Percentiles rank a stretch among this genome's conserved stretches.
Conservation (phyloP, 1,140 invertebrate species). For the Drosophila virilis region DNA sequence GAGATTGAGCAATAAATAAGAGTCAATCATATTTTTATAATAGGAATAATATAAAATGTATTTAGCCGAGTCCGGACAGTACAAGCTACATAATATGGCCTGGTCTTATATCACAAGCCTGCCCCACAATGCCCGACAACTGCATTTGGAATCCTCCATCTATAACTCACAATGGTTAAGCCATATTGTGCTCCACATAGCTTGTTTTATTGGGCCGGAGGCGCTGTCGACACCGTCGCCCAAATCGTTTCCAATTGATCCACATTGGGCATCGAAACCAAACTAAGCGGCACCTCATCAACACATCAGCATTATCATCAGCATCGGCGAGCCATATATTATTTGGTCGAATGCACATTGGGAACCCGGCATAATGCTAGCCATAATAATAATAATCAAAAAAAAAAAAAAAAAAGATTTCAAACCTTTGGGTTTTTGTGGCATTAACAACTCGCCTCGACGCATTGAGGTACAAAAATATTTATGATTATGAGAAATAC, state of each 20-base stretch:
- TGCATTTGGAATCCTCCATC: conserved; percentile 4
- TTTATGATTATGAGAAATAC: conserved; percentile 82
- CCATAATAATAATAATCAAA: conserved; percentile 43
- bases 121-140: background rate
- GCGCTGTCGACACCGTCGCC: conserved; percentile 33
- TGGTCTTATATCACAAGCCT: background rate
- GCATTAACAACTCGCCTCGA: conserved; percentile 21
- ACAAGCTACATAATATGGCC: background rate
- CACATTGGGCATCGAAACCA: conserved; percentile 53
- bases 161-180: conserved; percentile 4
- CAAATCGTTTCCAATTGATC: conserved; percentile 46
- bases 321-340: conserved; percentile 36
- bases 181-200: conserved; percentile 33
- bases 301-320: conserved; percentile 81
- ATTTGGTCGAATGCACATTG: conserved; percentile 8
- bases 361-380: conserved; percentile 27
- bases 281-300: conserved; percentile 80
- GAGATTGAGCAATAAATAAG: no score
- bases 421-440: conserved; percentile 30
- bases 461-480: conserved; percentile 67
- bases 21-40: no score
- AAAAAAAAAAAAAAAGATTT: conserved; percentile 38
- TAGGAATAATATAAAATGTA: no score
- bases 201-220: conserved; percentile 36
- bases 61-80: background rate